Evolutionary conservation across 2,113 vertebrate genomes (phyloP).

Genomic region (Oplegnathus fasciatus): DNA sequence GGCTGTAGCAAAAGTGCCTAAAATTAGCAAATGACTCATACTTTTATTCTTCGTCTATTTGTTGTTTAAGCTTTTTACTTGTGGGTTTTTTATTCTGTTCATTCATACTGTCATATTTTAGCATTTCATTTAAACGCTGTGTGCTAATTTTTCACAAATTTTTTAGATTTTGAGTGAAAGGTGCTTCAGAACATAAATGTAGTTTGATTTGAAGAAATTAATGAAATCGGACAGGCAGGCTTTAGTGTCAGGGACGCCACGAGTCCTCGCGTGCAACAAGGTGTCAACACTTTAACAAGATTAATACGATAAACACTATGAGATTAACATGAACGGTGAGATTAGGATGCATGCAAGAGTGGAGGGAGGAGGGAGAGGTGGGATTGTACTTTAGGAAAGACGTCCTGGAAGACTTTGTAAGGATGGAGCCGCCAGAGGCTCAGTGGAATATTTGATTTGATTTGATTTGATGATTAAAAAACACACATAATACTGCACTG

Average conservation of each 20-base stretch:
- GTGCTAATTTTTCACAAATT: background rate
- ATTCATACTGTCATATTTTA: background rate
- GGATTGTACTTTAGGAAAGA: background rate
- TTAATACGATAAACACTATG: constrained; percentile 20
- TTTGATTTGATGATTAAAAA: no score
- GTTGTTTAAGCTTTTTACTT: background rate
- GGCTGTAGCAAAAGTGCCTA: background rate
- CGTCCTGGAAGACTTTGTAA: background rate
- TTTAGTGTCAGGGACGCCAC: background rate
- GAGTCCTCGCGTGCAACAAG: constrained; percentile 5
- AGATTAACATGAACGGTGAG: constrained; percentile 39
- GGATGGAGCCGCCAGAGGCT: background rate
- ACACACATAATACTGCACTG: no score
- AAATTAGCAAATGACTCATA: background rate
- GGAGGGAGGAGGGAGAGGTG: background rate
- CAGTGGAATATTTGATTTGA: background rate
- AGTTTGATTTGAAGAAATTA: background rate
- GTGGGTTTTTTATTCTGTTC: background rate
- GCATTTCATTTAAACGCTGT: background rate
- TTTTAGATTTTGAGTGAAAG: background rate
- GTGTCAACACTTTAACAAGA: constrained; percentile 5
- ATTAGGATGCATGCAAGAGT: constrained; percentile 27
- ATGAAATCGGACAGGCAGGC: background rate
- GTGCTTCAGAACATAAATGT: background rate
- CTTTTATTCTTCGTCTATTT: background rate